Evolutionary conservation across 2,113 vertebrate species (phyloP).

Genomic region (Phycodurus eques): DNA sequence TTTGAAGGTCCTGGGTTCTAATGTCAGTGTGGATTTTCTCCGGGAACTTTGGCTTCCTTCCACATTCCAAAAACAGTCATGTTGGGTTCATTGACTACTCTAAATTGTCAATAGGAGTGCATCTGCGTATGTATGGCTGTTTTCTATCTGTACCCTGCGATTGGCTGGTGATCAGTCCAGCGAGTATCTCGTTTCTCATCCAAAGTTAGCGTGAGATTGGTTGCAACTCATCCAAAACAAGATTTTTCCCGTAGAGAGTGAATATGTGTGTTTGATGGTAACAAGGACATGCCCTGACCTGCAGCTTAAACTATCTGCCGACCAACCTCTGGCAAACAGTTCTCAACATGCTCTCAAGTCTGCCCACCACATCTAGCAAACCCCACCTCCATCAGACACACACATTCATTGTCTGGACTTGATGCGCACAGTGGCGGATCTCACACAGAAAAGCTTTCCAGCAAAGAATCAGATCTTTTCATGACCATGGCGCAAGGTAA

Average conservation of each 20-base stretch:
- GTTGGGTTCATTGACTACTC: too few species aligned
- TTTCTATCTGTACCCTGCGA: too few species aligned
- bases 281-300: constrained; percentile 39
- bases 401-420: constrained; percentile 7
- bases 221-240: too few species aligned
- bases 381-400: constrained; percentile 13
- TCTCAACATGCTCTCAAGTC: constrained; percentile 49
- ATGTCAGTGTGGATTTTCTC: too few species aligned
- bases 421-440: not conserved
- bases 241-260: constrained; percentile 22
- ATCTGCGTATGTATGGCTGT: too few species aligned
- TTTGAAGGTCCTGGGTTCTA: too few species aligned
- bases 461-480: not conserved
- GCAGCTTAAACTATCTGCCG: constrained; percentile 36
- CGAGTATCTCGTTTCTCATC: too few species aligned
- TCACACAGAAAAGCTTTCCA: not conserved
- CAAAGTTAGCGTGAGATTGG: too few species aligned
- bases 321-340: constrained; percentile 36
- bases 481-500: constrained; percentile 9
- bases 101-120: too few species aligned
- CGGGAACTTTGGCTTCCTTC: too few species aligned
- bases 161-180: too few species aligned
- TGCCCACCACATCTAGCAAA: constrained; percentile 22
- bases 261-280: constrained; percentile 16
- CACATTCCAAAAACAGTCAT: too few species aligned